Evolutionary conservation across 2,797 vertebrate genomes (phyloP).

Genomic region (Leptoclinus maculatus): DNA sequence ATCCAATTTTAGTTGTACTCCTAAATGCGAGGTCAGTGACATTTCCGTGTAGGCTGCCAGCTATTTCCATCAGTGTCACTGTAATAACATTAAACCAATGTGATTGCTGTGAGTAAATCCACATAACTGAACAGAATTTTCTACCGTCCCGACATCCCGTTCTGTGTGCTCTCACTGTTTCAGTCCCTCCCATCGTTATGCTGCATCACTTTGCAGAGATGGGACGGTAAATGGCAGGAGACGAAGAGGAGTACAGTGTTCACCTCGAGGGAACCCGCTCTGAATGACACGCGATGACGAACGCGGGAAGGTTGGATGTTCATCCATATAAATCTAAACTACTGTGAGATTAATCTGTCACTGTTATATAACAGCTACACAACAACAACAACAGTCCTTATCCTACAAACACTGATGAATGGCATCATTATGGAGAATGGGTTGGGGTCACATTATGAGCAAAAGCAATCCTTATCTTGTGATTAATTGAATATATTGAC

Average conservation of each 20-base stretch:
- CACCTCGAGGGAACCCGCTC: constrained; percentile 23
- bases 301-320: constrained; percentile 9
- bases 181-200: constrained; percentile 4
- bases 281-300: not conserved
- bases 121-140: constrained; percentile 47
- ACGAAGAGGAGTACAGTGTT: not conserved
- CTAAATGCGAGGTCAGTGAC: constrained; percentile 45
- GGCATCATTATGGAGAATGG: constrained; percentile 17
- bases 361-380: constrained; percentile 20
- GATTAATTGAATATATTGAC: constrained; percentile 21
- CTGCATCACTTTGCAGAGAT: constrained; percentile 16
- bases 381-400: constrained; percentile 4
- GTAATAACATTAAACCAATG: constrained; percentile 49
- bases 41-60: constrained; percentile 40
- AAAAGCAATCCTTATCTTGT: constrained; percentile 4
- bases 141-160: constrained; percentile 40
- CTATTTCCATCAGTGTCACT: constrained; percentile 59
- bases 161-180: not conserved
- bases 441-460: not conserved
- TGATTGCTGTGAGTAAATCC: constrained; percentile 60
- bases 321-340: constrained; percentile 21
- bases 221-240: constrained; percentile 20
- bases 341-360: constrained; percentile 22
- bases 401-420: constrained; percentile 31
- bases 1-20: constrained; percentile 28